Base-by-base conservation (phyloP, 2,888 invertebrate genomes). In the Capitulum mitella region DNA sequence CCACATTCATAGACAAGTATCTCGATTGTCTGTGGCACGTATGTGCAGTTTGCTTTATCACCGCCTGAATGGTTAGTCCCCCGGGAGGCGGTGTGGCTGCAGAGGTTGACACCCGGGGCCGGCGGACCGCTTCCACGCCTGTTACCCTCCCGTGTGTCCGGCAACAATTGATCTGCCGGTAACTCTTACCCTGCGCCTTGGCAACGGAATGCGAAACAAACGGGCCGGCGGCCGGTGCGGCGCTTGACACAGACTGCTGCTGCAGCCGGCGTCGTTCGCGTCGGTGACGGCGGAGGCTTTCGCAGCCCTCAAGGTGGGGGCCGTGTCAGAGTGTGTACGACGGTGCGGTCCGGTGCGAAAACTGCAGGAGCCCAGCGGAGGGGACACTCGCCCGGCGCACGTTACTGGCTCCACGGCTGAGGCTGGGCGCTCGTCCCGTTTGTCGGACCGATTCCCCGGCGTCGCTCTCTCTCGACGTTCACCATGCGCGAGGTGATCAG, bases 401-500 rank as follows among this genome's bases (percentile, higher is more conserved):
- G 34, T 64, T 32, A 34, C 64, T 34, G 64, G 64, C 64, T 16
- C 64, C 64, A 64, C 64, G 64, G 64, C 64, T 64, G 64, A 64
- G 19, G 3, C 64, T 22, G n/a, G n/a, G n/a, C n/a, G n/a, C n/a
- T n/a, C n/a, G n/a, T n/a, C n/a, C 14, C 61, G 6, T 26, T 16
- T 10, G 1, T 29, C 58, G 29, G 8, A 12, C 14, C 32, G n/a
- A n/a, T 16, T 34, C 34, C 16, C 64, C 2, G 19, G 19, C n/a
- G 10, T 2, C n/a, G 8, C n/a, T 29, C n/a, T 46, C 54, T 54
- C 26, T 54, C 29, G 12, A 14, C n/a, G 54, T 54, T 3, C 51
- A n/a, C n/a, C n/a, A 79, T 76, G 75, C 84, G 87, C 81, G 87
- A 87, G 82, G 87, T 87, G 82, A 86, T 87, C 83, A 84, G 84